Evolutionary conservation across 2,888 invertebrate genomes (phyloP), one percentile per base, ranked within the genome.

Genomic region (Drosophila kuntzei): DNA sequence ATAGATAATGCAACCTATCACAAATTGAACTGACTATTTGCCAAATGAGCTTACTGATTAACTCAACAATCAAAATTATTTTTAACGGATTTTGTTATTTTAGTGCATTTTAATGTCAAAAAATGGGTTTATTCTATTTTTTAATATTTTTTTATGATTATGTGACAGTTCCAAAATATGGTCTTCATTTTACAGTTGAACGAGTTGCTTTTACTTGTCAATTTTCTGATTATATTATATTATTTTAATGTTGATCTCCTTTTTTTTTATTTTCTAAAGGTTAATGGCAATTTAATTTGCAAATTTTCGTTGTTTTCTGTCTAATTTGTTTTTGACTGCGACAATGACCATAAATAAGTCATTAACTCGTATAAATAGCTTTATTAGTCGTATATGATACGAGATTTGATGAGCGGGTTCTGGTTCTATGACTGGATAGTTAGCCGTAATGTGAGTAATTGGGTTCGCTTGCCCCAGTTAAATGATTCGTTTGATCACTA

Each of bases 251-350:
- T 54, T 29, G 14, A 46, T 44, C 20, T 53, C 25, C 3, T 11
- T 1, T n/a, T 14, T 34, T 49, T 72, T 47, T 71, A n/a, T 39
- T 55, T 54, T 47, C 50, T 7, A 37, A 47, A 70, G 53, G 76
- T 83, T 86, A 80, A 86, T 79, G 76, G 27, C 82, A 78, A 68
- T 85, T 87, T 82, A 85, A 87, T 87, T 82, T 78, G 77, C 65
- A 71, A 79, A 79, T 66, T 80, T 68, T 49, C 25, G 44, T 63
- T 66, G 59, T 63, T 53, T 39, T 54, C 20, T 46, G 50, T 64
- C 54, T 55, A 63, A 65, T 71, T 77, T 77, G 57, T 51, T n/a
- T 57, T 61, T 39, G 62, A 55, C 66, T 69, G 39, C 63, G 63
- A 76, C 65, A 71, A 57, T 65, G 46, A 55, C 54, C 60, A 76